A percentile compares a stretch with the other conserved stretches of the same genome.
phyloP scores from a whole-genome alignment of 2,113 vertebrate genomes.

The Egretta garzetta region DNA sequence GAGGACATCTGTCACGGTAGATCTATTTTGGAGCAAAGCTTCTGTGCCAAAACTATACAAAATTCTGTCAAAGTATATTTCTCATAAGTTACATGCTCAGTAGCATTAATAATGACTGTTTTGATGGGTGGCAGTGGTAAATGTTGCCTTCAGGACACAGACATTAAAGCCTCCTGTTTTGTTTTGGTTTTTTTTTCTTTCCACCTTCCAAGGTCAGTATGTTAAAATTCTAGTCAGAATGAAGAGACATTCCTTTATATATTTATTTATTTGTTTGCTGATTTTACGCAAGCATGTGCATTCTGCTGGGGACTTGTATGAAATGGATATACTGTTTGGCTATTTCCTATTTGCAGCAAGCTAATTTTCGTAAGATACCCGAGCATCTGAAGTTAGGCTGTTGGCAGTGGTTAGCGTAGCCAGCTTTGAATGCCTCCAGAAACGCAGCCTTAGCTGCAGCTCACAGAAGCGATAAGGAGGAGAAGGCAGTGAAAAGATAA shows the following conservation, averaged over 20 bases:
- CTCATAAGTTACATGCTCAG: neutral
- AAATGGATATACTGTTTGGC: neutral
- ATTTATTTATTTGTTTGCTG: neutral
- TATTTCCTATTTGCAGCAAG: neutral
- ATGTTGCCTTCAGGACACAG: neutral
- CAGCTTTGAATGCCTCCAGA: neutral
- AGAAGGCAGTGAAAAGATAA: neutral
- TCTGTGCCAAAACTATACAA: constrained; percentile 9
- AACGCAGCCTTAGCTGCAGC: neutral
- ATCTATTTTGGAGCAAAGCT: constrained; percentile 55
- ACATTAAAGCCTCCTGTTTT: neutral
- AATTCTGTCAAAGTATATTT: constrained; percentile 14
- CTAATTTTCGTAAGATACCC: neutral
- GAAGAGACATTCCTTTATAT: neutral
- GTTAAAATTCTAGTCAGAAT: neutral
- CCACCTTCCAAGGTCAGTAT: neutral
- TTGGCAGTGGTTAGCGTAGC: neutral
- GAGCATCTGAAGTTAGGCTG: neutral
- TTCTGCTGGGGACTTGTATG: neutral
- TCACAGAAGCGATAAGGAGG: neutral
- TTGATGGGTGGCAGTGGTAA: neutral
- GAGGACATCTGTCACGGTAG: constrained; percentile 48
- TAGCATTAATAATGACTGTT: neutral
- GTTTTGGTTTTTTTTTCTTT: neutral
- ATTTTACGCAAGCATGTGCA: neutral